Conservation (phyloP, 2,888 invertebrate genomes). For the Vannuccia rotundouncinata region DNA sequence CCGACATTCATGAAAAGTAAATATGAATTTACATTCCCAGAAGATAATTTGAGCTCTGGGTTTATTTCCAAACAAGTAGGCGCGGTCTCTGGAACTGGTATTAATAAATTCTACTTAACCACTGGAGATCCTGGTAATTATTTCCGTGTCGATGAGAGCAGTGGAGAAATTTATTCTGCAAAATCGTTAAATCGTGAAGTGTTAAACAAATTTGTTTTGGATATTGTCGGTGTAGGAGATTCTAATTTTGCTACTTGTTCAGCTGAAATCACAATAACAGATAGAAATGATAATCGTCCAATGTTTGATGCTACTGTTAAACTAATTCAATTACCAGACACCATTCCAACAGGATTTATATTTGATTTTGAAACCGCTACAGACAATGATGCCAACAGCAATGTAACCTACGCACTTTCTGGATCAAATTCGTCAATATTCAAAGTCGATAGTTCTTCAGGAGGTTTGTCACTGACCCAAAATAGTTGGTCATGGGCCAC, state of each 20-base stretch:
- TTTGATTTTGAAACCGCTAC: conserved; percentile 47
- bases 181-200: conserved; percentile 74
- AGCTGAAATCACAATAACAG: conserved; percentile 61
- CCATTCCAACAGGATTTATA: conserved; percentile 78
- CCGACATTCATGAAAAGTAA: neutral
- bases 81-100: neutral
- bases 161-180: conserved; percentile 71
- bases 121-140: conserved; percentile 71
- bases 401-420: neutral
- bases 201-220: conserved; percentile 68
- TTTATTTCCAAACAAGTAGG: neutral
- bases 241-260: conserved; percentile 13
- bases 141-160: conserved; percentile 72
- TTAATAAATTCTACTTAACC: conserved; percentile 60
- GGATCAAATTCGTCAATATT: neutral
- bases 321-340: conserved; percentile 82
- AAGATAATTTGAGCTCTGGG: neutral
- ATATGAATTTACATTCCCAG: neutral
- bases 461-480: neutral
- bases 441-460: neutral
- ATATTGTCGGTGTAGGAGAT: conserved; percentile 65
- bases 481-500: neutral
- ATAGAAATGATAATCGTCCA: conserved; percentile 90
- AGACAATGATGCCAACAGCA: conserved; percentile 45
- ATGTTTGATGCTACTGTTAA: conserved; percentile 84